These are phyloP conservation scores for Microctonus brassicae DNA, from an alignment of 2,888 invertebrate species.

Conservation along the genomic window DNA sequence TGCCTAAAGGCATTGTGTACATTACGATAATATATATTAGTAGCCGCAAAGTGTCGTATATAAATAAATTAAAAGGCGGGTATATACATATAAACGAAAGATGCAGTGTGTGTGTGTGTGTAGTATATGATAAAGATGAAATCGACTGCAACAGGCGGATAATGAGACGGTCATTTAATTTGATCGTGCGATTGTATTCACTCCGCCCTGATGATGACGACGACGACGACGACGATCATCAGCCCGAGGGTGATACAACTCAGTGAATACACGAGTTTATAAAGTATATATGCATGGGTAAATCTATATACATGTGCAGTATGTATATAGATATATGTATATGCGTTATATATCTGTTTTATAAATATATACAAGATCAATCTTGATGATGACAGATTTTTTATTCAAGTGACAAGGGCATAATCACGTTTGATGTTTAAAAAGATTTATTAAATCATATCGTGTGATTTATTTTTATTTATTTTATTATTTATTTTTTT, in stretches of 20 bases:
- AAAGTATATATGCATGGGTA: not conserved
- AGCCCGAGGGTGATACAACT: slow-evolving; percentile 24
- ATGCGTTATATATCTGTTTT: too few relatives aligned
- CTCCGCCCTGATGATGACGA: slow-evolving; percentile 31
- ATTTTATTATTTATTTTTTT: too few relatives aligned
- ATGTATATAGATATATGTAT: too few relatives aligned
- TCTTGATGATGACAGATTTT: slow-evolving; percentile 26
- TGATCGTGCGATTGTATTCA: slow-evolving; percentile 29
- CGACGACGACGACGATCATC: too few relatives aligned
- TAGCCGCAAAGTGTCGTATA: slow-evolving; percentile 32
- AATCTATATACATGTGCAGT: not conserved
- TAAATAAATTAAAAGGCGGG: slow-evolving; percentile 31
- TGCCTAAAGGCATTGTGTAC: not conserved
- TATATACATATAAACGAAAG: not conserved
- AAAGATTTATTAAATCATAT: too few relatives aligned
- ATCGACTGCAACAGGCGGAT: slow-evolving; percentile 19
- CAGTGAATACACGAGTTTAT: not conserved
- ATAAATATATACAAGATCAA: slow-evolving; percentile 17
- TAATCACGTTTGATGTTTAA: not conserved
- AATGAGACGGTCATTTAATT: slow-evolving; percentile 34
- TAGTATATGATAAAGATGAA: not conserved
- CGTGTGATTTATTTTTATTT: too few relatives aligned
- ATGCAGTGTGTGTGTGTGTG: not conserved
- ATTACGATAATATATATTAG: slow-evolving; percentile 24
- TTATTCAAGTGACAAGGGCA: not conserved